Evolutionary conservation across 2,113 vertebrate species (phyloP), one percentile per base, ranked within the genome.

Genomic region (Myanophis thanlyinensis): DNA sequence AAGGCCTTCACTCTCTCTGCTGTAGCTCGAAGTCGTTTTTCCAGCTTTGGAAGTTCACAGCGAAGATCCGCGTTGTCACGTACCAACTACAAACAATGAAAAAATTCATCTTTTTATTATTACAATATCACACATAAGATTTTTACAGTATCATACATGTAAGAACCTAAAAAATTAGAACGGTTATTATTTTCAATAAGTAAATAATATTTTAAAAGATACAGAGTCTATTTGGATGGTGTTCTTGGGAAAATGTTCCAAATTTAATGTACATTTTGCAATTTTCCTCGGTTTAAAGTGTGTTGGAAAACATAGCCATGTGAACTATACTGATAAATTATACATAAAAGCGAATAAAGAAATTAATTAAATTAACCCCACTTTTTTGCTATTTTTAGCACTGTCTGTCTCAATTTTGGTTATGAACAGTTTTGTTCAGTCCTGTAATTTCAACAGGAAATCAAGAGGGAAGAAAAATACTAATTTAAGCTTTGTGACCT

Each of bases 11-110:
- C 98, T 0, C 99, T 97, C 97, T 99, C 98, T 0, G 98, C 98
- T 0, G 98, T 99, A 94, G 98, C 98, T 0, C 98, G 96, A 93
- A 99, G 98, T 91, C 99, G 98, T 97, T 99, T 99, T 96, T 99
- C 99, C 97, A 99, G 97, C 97, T 99, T 99, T 90, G 99, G 99
- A 95, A 99, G 98, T 97, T 99, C 99, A 85, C 99, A 99, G 96
- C 98, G 98, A 96, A 99, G 98, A 97, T 99, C 99, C 25, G 99
- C 98, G 22, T 99, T 99, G 97, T 99, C 99, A 87, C 98, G 98
- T 85, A 99, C 98, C 97, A 99, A 92, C 99, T 99, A 96, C 0
- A 44, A 88, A 89, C 89, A 4, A 30, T 46, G 54, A 35, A 46
- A 89, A 89, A 20, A 89, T 2, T 35, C 22, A 22, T 27, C 8